Percentiles rank a stretch among this genome's conserved stretches.
These are phyloP conservation scores for Atrina japonica DNA, from an alignment of 2,888 invertebrate genomes.

Conservation along the genomic window DNA sequence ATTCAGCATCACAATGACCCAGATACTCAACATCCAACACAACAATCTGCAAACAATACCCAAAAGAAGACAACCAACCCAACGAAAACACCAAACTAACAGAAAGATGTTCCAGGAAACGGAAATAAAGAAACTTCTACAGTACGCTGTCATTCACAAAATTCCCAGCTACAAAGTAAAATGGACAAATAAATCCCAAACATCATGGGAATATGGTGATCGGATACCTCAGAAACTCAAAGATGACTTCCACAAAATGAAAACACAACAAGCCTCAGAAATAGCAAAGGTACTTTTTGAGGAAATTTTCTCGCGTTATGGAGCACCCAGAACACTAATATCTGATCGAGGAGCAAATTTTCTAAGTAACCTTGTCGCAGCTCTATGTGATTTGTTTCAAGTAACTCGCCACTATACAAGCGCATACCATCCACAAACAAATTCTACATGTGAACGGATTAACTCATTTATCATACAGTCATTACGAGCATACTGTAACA, in stretches of 20 bases:
- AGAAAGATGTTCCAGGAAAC: not conserved
- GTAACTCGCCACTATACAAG: no score
- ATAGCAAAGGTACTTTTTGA: not conserved
- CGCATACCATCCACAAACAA: not conserved
- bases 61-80: no score
- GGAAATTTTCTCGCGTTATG: not conserved
- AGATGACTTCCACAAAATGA: not conserved
- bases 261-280: not conserved
- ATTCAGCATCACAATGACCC: no score
- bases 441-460: slow-evolving; percentile 3
- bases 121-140: not conserved
- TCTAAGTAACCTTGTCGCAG: not conserved
- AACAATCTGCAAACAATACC: no score
- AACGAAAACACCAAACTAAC: no score
- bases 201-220: not conserved
- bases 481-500: not conserved
- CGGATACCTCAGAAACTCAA: not conserved
- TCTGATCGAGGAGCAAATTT: slow-evolving; percentile 23
- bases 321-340: not conserved
- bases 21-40: no score
- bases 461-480: not conserved
- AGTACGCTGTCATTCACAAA: not conserved
- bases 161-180: not conserved
- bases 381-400: slow-evolving; percentile 1
- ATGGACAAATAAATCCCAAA: not conserved